Evolutionary conservation across 2,888 invertebrate genomes (phyloP), one percentile per base, ranked within the genome.

Genomic region (Xestia sexstrigata): DNA sequence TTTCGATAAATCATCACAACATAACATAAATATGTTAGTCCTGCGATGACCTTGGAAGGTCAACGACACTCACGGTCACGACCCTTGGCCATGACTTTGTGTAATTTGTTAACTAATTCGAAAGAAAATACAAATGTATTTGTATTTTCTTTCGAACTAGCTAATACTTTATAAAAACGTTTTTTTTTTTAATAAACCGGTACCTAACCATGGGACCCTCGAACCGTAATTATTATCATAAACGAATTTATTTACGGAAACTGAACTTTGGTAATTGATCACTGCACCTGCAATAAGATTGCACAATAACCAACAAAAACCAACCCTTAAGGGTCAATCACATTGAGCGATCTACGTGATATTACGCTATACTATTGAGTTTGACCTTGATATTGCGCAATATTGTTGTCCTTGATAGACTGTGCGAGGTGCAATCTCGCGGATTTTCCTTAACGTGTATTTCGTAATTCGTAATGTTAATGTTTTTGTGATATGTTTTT

Each of bases 11-110:
- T 42, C n/a, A 26, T 9, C 45, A 52, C n/a, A n/a, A 35, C 55
- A 1, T 23, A 60, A 47, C 3, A 39, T 2, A 30, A 11, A 35
- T 30, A 1, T 39, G 23, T 55, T 47, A 66, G 35, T 42, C 39
- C 20, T 47, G 55, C 26, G 20, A 20, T 35, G 20, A 20, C 62
- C 35, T 35, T 20, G 20, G 35, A 4, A 70, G 72, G 76, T 84
- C 80, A 77, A 71, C 39, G 77, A 74, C 76, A 65, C 62, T n/a
- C n/a, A n/a, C n/a, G n/a, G n/a, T n/a, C n/a, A n/a, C n/a, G n/a
- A 42, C 66, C 55, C 13, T 55, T 55, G 55, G 5, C 30, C 6
- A 62, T 35, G 20, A n/a, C 11, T 55, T 52, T 11, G 35, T 62
- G 9, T 35, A 30, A 20, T 20, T 35, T 20, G 60, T 62, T 30